These are phyloP conservation scores for Adela reaumurella DNA, from an alignment of 2,888 invertebrate genomes.

Conservation along the genomic window DNA sequence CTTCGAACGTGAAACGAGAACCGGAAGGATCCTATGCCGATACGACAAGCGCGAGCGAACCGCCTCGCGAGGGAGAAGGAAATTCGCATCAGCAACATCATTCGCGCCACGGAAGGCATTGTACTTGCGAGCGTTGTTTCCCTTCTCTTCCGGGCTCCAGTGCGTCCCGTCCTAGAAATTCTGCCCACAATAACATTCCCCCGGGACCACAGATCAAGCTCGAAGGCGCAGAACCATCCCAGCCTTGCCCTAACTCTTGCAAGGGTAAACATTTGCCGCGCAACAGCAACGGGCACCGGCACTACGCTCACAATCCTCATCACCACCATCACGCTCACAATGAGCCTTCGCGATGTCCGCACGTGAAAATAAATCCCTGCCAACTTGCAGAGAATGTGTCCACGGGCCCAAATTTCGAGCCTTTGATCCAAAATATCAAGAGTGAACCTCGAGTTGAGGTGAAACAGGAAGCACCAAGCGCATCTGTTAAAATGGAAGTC, in stretches of 20 bases:
- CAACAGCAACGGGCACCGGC: conserved; percentile 14
- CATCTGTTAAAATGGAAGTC: neutral
- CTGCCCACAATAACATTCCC: neutral
- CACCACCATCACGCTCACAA: conserved; percentile 11
- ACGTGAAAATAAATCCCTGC: too few species aligned
- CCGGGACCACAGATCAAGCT: neutral
- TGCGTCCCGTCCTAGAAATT: neutral
- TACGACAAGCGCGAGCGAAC: too few species aligned
- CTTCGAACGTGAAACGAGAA: neutral
- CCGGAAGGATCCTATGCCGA: neutral
- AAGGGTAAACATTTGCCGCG: conserved; percentile 8
- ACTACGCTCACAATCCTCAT: conserved; percentile 18
- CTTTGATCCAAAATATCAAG: conserved; percentile 8
- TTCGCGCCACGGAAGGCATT: conserved; percentile 10
- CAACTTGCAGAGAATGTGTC: too few species aligned
- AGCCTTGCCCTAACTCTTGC: neutral
- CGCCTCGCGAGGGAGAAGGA: neutral
- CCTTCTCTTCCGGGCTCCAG: conserved; percentile 7
- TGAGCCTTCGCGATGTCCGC: too few species aligned
- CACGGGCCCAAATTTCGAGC: neutral
- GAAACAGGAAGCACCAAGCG: conserved; percentile 22
- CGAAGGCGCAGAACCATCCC: neutral
- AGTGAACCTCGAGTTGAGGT: conserved; percentile 21
- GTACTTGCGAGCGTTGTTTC: conserved; percentile 13
- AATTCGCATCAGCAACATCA: neutral